phyloP scores from a whole-genome alignment of 2,113 vertebrate genomes.

The Sebastes fasciatus region DNA sequence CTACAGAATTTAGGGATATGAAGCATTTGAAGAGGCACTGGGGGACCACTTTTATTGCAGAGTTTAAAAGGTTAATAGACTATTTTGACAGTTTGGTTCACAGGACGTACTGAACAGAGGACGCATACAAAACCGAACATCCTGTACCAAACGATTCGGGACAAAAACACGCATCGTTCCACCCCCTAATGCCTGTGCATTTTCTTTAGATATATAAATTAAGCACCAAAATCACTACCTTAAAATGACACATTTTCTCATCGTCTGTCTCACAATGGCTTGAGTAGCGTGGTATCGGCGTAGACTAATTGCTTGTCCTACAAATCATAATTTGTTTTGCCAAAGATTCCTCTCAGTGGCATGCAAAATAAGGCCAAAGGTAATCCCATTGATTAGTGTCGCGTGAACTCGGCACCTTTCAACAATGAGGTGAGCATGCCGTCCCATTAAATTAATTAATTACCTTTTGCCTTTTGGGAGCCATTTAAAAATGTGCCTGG shows the following conservation, averaged over 20 bases:
- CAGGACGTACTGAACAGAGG: too few relatives aligned
- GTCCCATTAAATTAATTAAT: constrained; percentile 82
- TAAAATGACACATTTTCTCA: constrained; percentile 29
- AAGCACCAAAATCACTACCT: not conserved
- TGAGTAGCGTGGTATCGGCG: constrained; percentile 20
- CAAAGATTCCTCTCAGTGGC: constrained; percentile 54
- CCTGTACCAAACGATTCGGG: too few relatives aligned
- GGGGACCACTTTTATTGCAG: too few relatives aligned
- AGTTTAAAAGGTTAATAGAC: too few relatives aligned
- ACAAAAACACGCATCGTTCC: too few relatives aligned
- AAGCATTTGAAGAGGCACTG: too few relatives aligned
- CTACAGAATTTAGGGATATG: too few relatives aligned
- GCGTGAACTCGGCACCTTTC: constrained; percentile 73
- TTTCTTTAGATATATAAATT: not conserved
- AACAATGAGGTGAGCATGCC: constrained; percentile 76
- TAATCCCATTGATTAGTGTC: constrained; percentile 78
- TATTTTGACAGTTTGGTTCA: too few relatives aligned
- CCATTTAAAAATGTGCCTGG: constrained; percentile 81
- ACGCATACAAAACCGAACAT: too few relatives aligned
- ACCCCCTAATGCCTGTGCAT: too few relatives aligned
- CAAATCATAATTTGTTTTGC: constrained; percentile 74
- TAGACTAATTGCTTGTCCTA: constrained; percentile 68
- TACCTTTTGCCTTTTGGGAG: constrained; percentile 80
- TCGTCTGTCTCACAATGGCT: constrained; percentile 16
- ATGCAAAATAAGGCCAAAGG: constrained; percentile 75